Evolutionary conservation across 2,888 invertebrate genomes (phyloP), one percentile per base, ranked within the genome.

Genomic region (Drosophila infuscata): DNA sequence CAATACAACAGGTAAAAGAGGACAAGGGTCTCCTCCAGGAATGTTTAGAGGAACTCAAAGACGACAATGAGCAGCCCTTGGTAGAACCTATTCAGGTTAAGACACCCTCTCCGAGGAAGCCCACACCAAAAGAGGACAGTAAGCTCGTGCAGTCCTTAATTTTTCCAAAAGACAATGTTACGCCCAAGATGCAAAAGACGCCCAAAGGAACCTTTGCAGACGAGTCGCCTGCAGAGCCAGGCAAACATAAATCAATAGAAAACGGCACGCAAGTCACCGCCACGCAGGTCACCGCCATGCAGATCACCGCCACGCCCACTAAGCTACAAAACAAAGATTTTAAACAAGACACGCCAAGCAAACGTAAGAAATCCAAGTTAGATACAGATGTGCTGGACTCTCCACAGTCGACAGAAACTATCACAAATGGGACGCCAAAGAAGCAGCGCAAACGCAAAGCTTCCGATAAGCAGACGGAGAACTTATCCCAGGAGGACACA

Each of bases 401-500:
- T n/a, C 2, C 49, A 6, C 41, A 51, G n/a, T 11, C 20, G 17
- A 9, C 36, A 20, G 11, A 1, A 33, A 15, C 15, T n/a, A 0
- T 38, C 11, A n/a, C 36, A 11, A 72, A 70, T 48, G 62, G 61
- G 3, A 30, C 43, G 1, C 6, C 56, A 36, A 70, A 72, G 11
- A 62, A 62, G 4, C 11, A 15, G 9, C 8, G 12, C 41, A 61
- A 70, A 30, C 41, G 48, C 29, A 71, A 49, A 29, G 25, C 46
- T 25, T 52, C 5, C 11, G 38, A 36, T 3, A 57, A 29, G n/a
- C 69, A 36, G 1, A 30, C 1, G 12, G 69, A 52, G 2, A 41
- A 12, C 49, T 1, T n/a, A n/a, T 41, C 36, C 12, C 70, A 70
- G 36, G 48, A 33, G 3, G 56, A 49, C 11, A 30, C 48, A 3